These are phyloP conservation scores for Hyla sarda DNA, from an alignment of 2,113 vertebrate genomes.

Conservation along the genomic window DNA sequence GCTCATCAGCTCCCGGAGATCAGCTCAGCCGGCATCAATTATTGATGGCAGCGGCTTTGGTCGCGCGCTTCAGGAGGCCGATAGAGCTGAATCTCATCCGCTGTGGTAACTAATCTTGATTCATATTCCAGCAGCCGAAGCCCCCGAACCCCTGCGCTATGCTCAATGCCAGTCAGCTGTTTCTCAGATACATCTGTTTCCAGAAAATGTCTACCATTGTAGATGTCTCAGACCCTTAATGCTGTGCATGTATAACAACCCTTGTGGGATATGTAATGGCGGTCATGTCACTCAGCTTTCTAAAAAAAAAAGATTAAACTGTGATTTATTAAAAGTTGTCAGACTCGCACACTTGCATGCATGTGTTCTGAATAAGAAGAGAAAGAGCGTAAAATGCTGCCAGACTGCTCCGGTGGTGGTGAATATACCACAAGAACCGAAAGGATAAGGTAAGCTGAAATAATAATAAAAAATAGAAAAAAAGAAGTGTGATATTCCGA, in stretches of 20 bases:
- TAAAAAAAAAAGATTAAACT: background rate
- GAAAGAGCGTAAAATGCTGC: no score
- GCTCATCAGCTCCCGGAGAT: background rate
- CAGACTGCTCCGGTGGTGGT: no score
- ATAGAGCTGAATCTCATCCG: background rate
- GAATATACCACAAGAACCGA: no score
- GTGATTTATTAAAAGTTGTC: no score
- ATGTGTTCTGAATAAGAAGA: no score
- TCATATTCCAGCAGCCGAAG: background rate
- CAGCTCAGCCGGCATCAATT: background rate
- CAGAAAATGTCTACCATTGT: background rate
- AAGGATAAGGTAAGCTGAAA: no score
- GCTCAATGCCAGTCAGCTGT: no score
- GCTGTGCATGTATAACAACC: background rate
- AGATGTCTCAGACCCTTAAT: background rate
- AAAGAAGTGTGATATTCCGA: no score
- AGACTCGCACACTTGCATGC: no score
- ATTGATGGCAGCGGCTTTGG: background rate
- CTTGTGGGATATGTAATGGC: background rate
- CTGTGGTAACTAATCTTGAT: background rate
- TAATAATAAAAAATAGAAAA: no score
- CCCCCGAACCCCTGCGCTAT: background rate
- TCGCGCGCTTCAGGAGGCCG: background rate
- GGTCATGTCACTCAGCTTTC: background rate
- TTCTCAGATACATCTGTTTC: no score